Evolutionary conservation across 1,140 invertebrate genomes (phyloP).

Genomic region (Plectrocnemia conspersa): DNA sequence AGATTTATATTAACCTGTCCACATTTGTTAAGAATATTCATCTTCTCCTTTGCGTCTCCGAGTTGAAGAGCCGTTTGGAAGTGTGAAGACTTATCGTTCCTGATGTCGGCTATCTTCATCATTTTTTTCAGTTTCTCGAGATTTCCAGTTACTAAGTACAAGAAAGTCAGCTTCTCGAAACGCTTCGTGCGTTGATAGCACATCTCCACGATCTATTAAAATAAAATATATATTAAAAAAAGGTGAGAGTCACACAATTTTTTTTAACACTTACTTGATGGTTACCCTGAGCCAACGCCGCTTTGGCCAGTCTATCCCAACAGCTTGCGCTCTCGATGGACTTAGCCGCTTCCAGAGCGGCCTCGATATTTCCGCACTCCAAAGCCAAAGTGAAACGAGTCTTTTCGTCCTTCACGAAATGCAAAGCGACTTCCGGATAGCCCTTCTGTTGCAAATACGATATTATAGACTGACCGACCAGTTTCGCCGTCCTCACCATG

Average conservation of each 20-base stretch:
- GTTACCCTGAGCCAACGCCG: conserved; percentile 91
- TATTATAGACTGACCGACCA: conserved; percentile 98
- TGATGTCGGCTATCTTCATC: conserved; percentile 97
- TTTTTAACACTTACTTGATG: conserved; percentile 64
- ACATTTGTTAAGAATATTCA: conserved; percentile 82
- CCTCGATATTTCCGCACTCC: conserved; percentile 98
- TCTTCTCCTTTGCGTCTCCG: conserved; percentile 87
- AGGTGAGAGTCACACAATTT: background rate
- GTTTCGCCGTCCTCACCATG: conserved; percentile 94
- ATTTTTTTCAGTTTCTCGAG: conserved; percentile 97
- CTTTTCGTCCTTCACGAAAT: conserved; percentile 99
- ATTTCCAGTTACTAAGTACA: conserved; percentile 98
- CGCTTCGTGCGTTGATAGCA: conserved; percentile 99
- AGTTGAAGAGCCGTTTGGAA: conserved; percentile 91
- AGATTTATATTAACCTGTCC: conserved; percentile 46
- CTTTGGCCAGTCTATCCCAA: conserved; percentile 96
- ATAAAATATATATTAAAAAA: background rate
- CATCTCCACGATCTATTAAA: conserved; percentile 80
- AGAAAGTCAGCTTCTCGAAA: conserved; percentile 97
- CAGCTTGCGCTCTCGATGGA: conserved; percentile 89
- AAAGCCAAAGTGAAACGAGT: conserved; percentile 93
- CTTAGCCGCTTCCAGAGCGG: conserved; percentile 88
- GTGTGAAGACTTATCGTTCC: conserved; percentile 93
- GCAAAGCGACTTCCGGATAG: conserved; percentile 98
- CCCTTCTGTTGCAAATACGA: conserved; percentile 98